Evolutionary conservation across 1,140 invertebrate species (phyloP), one percentile per base, ranked within the genome.

Genomic region (Trichomalopsis sarcophagae): DNA sequence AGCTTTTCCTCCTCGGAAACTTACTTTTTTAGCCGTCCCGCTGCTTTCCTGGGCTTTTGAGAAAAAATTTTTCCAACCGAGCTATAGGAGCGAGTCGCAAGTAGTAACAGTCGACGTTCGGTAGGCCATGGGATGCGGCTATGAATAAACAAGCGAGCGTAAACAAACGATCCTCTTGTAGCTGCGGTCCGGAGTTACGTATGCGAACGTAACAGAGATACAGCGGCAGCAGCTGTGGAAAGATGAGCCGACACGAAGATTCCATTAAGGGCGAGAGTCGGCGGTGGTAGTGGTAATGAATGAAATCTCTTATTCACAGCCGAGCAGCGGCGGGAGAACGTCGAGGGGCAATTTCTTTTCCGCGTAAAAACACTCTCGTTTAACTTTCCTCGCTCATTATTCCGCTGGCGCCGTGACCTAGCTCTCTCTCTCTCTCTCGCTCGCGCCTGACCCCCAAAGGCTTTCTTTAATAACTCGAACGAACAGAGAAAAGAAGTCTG

Each of bases 321-420:
- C 55, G 55, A 62, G 55, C 21, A 62, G 55, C 21, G 6, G 55
- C 55, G 40, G 9, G 40, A 44, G 2, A 44, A 10, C 40, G 40
- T 62, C 55, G 55, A 62, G 55, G 88, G 87, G 90, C 91, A 91
- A 92, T 92, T 92, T 92, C 91, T 88, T 87, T 89, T 90, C 89
- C 86, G 90, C 88, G 90, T 91, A 92, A 92, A 92, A 92, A 91
- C 91, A 91, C 90, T 92, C 91, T 91, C 91, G 91, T 91, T 92
- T 92, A 92, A 92, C 91, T 92, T 92, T 92, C 90, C 87, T 88
- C 89, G 90, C 92, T 92, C 91, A 91, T 92, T 92, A 92, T 92
- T 92, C 90, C 89, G 86, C 88, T 89, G 88, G 88, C 90, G 90
- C 89, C 91, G 90, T 92, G 91, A 92, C 92, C 91, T 92, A 91